Conservation (phyloP, 2,113 vertebrate species). For the Chaetura pelagica region DNA sequence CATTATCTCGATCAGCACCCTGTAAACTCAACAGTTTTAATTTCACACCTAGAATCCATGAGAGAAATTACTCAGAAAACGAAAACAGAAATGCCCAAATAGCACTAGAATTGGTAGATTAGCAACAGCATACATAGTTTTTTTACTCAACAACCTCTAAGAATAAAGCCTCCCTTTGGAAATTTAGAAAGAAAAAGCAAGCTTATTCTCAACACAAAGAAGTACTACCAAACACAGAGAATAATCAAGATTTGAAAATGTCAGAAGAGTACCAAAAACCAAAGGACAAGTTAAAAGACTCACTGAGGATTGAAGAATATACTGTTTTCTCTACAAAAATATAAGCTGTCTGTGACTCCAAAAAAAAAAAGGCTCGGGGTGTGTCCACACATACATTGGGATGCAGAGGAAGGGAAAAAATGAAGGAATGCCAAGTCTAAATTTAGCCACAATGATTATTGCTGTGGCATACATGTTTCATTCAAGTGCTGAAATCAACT, state of each 20-base stretch:
- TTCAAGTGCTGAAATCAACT: neutral
- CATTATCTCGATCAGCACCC: neutral
- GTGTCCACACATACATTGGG: accelerated
- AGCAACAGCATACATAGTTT: neutral
- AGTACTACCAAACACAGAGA: neutral
- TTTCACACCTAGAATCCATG: neutral
- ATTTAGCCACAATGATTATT: neutral
- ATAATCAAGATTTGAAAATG: neutral
- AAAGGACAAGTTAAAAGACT: neutral
- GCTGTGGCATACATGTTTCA: neutral
- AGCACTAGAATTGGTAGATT: too few relatives aligned
- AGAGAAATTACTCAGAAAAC: neutral
- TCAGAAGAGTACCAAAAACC: neutral
- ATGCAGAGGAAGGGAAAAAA: neutral
- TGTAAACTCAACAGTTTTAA: neutral
- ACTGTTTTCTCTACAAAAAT: neutral
- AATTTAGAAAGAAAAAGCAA: neutral
- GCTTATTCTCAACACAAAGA: neutral
- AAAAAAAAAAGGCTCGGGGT: neutral
- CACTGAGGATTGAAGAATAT: neutral
- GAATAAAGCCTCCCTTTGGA: neutral
- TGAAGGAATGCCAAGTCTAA: neutral
- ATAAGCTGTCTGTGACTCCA: neutral
- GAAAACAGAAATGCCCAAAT: neutral
- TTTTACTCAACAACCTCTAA: neutral